phyloP scores from a whole-genome alignment of 2,113 vertebrate genomes.

The Rhinopithecus roxellana region DNA sequence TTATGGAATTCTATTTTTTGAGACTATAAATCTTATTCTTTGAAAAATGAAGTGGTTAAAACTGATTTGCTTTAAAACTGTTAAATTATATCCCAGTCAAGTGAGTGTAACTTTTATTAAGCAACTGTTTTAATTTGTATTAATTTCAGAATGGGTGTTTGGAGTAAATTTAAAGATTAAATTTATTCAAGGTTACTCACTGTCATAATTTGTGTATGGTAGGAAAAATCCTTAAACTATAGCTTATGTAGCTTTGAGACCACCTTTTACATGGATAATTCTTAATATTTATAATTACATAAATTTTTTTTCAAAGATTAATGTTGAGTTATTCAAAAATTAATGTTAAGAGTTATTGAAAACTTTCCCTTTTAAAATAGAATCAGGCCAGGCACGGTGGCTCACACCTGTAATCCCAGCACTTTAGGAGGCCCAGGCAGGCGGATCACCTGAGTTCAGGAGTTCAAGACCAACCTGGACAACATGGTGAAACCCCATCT shows the following conservation, averaged over 20 bases:
- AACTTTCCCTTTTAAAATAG: constrained; percentile 7
- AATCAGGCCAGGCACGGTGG: background rate
- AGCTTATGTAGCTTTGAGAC: constrained; percentile 20
- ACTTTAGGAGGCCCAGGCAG: too few species aligned
- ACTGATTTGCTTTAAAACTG: background rate
- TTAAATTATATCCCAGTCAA: constrained; percentile 23
- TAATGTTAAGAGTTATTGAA: background rate
- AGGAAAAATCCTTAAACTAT: constrained; percentile 15
- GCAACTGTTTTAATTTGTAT: constrained; percentile 42
- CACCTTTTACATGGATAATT: background rate
- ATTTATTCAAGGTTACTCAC: constrained; percentile 25
- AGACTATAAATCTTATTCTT: background rate
- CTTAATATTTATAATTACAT: too few species aligned
- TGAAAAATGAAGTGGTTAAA: constrained; percentile 5
- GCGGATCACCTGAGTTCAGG: too few species aligned
- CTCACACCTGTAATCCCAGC: too few species aligned
- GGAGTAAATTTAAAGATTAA: background rate
- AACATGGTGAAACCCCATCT: too few species aligned
- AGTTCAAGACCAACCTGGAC: too few species aligned
- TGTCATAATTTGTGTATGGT: background rate
- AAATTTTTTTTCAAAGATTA: constrained; percentile 23
- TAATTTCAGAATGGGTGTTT: background rate
- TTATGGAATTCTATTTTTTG: background rate
- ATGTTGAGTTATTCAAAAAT: background rate
- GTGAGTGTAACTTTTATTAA: constrained; percentile 28